Percentiles rank a stretch among this genome's conserved stretches.
Evolutionary conservation across 2,113 vertebrate species (phyloP).

Genomic region (Tursiops truncatus): DNA sequence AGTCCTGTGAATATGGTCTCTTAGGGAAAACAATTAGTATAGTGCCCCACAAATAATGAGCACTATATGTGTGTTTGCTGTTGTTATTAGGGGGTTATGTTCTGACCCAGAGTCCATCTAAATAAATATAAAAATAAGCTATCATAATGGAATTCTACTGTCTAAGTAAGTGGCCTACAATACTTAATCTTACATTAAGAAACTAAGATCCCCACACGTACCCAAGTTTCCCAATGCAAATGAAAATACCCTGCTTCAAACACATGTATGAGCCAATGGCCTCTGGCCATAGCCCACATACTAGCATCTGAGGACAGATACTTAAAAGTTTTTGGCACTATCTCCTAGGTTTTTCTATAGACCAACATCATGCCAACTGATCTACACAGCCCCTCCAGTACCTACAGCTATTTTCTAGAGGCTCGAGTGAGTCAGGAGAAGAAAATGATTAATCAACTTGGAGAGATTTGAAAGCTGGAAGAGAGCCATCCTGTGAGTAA

Average conservation of each 20-base stretch:
- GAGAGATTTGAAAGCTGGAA: slow-evolving; percentile 76
- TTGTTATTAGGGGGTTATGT: slow-evolving; percentile 5
- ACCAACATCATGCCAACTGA: slow-evolving; percentile 74
- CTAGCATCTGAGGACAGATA: slow-evolving; percentile 61
- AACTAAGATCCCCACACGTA: neutral
- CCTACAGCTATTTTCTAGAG: slow-evolving; percentile 79
- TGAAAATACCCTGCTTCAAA: slow-evolving; percentile 26
- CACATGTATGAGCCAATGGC: neutral
- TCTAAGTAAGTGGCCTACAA: neutral
- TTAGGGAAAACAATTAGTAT: neutral
- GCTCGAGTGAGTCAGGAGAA: slow-evolving; percentile 78
- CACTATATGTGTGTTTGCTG: neutral
- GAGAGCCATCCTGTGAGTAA: slow-evolving; percentile 73
- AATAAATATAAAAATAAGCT: slow-evolving; percentile 24
- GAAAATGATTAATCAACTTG: slow-evolving; percentile 82
- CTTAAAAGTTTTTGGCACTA: slow-evolving; percentile 67
- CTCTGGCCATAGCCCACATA: slow-evolving; percentile 45
- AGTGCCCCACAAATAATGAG: slow-evolving; percentile 33
- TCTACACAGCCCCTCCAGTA: slow-evolving; percentile 65
- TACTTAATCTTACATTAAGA: neutral
- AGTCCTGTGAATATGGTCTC: neutral
- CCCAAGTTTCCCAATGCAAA: neutral
- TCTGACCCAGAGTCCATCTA: neutral
- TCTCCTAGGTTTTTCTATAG: slow-evolving; percentile 69
- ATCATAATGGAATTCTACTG: slow-evolving; percentile 4